Evolutionary conservation across 2,888 invertebrate species (phyloP).

Genomic region (Allolobophora icterica): DNA sequence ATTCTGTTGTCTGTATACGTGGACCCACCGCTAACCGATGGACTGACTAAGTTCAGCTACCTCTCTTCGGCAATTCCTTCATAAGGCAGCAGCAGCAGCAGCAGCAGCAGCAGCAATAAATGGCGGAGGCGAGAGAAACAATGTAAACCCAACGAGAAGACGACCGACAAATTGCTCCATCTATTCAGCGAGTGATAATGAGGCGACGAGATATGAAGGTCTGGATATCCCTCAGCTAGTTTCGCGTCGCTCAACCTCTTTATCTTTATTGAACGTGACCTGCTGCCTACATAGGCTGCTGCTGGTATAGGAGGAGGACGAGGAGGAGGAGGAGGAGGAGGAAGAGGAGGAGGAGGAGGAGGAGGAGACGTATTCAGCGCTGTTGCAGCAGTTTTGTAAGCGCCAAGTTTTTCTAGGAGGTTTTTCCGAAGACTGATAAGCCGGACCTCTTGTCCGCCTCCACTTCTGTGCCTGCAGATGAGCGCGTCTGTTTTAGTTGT

Average conservation of each 20-base stretch:
- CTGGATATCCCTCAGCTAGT: not conserved
- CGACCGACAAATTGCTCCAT: not conserved
- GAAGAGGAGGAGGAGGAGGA: too few relatives aligned
- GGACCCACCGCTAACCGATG: conserved; percentile 1
- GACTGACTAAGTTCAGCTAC: not conserved
- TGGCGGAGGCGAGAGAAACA: not conserved
- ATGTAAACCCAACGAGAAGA: not conserved
- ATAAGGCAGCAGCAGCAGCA: not conserved
- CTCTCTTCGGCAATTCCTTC: not conserved
- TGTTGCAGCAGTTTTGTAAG: not conserved
- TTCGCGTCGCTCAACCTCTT: not conserved
- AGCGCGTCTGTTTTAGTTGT: not conserved
- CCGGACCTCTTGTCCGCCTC: not conserved
- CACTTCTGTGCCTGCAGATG: not conserved
- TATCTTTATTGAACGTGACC: not conserved
- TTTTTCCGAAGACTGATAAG: not conserved
- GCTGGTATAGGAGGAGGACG: not conserved
- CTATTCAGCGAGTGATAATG: not conserved
- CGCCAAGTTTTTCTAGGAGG: not conserved
- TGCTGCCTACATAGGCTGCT: too few relatives aligned
- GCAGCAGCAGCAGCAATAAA: not conserved
- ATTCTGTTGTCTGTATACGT: not conserved
- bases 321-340: too few relatives aligned
- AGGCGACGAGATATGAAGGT: conserved; percentile 8
- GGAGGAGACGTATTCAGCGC: not conserved